Conservation (phyloP, 2,888 invertebrate genomes). For the Ctenicera cuprea region DNA sequence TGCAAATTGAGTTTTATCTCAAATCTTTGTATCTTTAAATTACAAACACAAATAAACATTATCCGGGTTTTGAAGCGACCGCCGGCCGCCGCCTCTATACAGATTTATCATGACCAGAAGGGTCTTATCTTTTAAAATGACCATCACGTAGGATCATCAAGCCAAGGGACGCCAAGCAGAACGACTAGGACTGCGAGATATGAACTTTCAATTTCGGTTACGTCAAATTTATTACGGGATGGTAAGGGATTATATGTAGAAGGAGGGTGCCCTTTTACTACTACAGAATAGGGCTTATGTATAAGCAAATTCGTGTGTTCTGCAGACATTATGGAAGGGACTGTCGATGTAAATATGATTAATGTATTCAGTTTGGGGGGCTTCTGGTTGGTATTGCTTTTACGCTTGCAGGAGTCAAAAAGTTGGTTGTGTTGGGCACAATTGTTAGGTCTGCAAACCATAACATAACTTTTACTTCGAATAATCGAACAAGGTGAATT, state of each 20-base stretch:
- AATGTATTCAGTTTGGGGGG: not conserved
- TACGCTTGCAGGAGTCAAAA: no score
- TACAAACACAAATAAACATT: not conserved
- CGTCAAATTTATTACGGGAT: conserved; percentile 44
- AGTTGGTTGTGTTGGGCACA: no score
- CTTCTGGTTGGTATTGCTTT: no score
- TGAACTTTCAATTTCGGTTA: conserved; percentile 49
- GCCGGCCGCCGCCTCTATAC: not conserved
- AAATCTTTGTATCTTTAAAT: no score
- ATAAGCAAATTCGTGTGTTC: conserved; percentile 8
- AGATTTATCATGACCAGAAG: conserved; percentile 28
- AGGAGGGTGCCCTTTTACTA: conserved; percentile 7
- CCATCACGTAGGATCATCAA: conserved; percentile 46
- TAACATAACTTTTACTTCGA: no score
- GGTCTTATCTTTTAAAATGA: conserved; percentile 41
- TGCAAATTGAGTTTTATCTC: no score
- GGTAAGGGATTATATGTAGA: conserved; percentile 22
- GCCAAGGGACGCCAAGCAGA: conserved; percentile 29
- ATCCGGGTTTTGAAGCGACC: not conserved
- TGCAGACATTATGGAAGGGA: not conserved
- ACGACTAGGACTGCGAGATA: conserved; percentile 37
- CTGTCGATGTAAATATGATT: conserved; percentile 11
- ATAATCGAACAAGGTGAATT: no score
- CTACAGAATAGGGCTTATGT: not conserved
- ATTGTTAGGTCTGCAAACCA: no score